phyloP scores from a whole-genome alignment of 2,888 invertebrate genomes.

The Lasioglossum figueresi region DNA sequence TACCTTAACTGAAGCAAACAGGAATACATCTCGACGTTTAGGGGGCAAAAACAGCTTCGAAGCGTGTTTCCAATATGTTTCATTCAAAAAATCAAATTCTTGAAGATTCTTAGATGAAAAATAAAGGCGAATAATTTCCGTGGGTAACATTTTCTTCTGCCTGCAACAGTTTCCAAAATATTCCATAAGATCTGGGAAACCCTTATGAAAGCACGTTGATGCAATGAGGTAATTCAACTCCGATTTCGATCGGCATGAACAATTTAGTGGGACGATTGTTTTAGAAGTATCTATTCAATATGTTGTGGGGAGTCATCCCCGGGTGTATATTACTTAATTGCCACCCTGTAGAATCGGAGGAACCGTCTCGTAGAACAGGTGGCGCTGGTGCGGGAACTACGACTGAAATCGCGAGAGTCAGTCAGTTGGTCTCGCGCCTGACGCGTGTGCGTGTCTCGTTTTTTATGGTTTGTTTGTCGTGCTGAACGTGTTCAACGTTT shows the following conservation, averaged over 20 bases:
- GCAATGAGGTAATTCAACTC: neutral
- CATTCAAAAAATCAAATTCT: too few relatives aligned
- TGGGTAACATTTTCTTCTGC: neutral
- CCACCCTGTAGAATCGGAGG: conserved; percentile 20
- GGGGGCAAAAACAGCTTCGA: neutral
- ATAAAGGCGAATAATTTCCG: neutral
- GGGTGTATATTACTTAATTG: neutral
- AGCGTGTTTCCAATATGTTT: neutral
- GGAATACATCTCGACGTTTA: neutral
- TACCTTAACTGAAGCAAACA: neutral
- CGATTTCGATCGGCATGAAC: neutral
- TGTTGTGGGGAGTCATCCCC: neutral
- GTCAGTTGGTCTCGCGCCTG: conserved; percentile 75
- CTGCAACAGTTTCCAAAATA: neutral
- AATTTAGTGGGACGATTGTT: neutral
- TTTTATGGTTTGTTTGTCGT: neutral
- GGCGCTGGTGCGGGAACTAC: conserved; percentile 61
- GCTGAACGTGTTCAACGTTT: conserved; percentile 26
- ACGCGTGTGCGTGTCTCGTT: conserved; percentile 70
- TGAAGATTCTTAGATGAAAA: neutral
- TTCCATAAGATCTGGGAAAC: neutral
- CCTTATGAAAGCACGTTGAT: neutral
- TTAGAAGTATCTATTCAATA: neutral
- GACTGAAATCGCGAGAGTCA: conserved; percentile 48
- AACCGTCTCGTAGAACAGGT: conserved; percentile 58